Percentiles rank a stretch among this genome's conserved stretches.
Conservation (phyloP, 1,140 invertebrate species). For the Cecropterus lyciades region DNA sequence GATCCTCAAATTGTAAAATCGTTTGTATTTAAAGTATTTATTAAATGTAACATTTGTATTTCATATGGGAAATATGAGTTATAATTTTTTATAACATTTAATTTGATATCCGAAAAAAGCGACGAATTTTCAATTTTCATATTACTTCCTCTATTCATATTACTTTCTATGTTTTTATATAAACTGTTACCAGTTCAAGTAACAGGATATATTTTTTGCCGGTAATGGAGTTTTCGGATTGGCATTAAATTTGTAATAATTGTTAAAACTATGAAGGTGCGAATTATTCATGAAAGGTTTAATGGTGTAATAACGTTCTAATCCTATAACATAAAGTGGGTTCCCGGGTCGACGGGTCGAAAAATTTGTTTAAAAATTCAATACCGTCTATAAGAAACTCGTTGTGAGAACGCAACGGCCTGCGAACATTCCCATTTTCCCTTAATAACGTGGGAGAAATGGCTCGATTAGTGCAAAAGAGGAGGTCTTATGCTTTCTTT, state of each 20-base stretch:
- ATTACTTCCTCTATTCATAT: no score
- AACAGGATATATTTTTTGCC: no score
- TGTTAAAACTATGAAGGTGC: constrained; percentile 27
- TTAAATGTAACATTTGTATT: no score
- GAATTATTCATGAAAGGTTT: constrained; percentile 62
- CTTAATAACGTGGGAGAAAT: constrained; percentile 80
- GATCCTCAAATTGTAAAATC: no score
- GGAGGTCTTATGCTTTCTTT: constrained; percentile 52
- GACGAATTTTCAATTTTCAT: no score
- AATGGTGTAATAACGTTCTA: constrained; percentile 67
- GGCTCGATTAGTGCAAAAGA: constrained; percentile 76
- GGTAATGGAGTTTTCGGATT: no score
- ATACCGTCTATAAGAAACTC: constrained; percentile 74
- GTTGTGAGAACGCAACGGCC: constrained; percentile 73
- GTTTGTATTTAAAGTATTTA: no score
- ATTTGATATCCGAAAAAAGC: no score
- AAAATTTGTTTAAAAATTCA: constrained; percentile 79
- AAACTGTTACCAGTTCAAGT: no score
- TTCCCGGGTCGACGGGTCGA: constrained; percentile 58
- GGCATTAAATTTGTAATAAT: constrained; percentile 21
- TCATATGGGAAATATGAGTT: no score
- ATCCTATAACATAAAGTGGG: constrained; percentile 71
- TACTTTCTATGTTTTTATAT: no score
- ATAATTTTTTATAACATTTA: no score
- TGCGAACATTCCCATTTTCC: constrained; percentile 76